A percentile compares a stretch with the other conserved stretches of the same genome.
Conservation (phyloP, 1,140 invertebrate genomes). For the Planococcus citri region DNA sequence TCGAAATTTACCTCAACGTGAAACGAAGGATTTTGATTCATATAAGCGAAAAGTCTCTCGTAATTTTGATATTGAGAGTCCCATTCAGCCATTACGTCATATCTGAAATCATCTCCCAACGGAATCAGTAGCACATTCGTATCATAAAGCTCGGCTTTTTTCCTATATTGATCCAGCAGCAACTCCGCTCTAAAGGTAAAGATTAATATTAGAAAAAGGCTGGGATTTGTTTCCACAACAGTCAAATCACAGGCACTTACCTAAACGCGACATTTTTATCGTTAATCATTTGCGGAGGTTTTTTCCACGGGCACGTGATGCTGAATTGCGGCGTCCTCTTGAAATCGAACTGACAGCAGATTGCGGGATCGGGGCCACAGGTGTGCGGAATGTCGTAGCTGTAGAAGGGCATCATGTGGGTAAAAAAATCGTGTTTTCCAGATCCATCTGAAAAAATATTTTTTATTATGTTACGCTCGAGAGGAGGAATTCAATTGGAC, state of each 20-base stretch:
- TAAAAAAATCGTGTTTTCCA: constrained; percentile 73
- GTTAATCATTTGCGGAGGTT: constrained; percentile 64
- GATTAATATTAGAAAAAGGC: constrained; percentile 8
- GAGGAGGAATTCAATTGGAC: neutral
- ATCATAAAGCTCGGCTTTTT: constrained; percentile 85
- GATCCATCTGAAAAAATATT: constrained; percentile 42
- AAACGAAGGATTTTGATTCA: constrained; percentile 68
- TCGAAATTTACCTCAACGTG: constrained; percentile 61
- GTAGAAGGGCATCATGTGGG: constrained; percentile 98
- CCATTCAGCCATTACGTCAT: constrained; percentile 81
- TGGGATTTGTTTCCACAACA: neutral
- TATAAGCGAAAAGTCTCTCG: constrained; percentile 81
- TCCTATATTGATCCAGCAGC: constrained; percentile 89
- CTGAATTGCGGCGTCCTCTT: constrained; percentile 71
- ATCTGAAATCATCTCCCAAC: constrained; percentile 95
- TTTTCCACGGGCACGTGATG: constrained; percentile 78
- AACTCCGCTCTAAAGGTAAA: constrained; percentile 47
- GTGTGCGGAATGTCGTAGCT: constrained; percentile 96
- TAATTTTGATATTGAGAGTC: constrained; percentile 89
- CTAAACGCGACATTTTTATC: constrained; percentile 69
- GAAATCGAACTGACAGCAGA: constrained; percentile 98
- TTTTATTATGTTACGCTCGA: neutral
- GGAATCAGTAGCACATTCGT: constrained; percentile 82
- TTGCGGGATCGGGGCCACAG: constrained; percentile 92
- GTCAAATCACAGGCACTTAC: constrained; percentile 36